These are phyloP conservation scores for Urechis unicinctus DNA, from an alignment of 2,888 invertebrate genomes.

Conservation along the genomic window DNA sequence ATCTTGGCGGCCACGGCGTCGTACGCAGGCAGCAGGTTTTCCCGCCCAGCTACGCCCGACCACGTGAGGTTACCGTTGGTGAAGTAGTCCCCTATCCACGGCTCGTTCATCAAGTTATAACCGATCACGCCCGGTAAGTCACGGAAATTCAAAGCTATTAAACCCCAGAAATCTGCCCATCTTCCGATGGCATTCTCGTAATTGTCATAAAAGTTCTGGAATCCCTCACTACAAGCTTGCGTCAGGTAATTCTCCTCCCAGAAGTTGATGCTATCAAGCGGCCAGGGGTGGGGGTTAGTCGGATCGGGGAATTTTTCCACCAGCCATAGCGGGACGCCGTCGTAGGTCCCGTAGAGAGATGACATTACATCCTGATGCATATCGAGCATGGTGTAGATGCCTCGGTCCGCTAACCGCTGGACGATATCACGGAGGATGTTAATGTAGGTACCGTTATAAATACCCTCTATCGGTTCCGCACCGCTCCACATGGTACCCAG, in stretches of 20 bases:
- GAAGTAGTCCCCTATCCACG: slow-evolving; percentile 26
- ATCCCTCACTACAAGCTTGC: slow-evolving; percentile 23
- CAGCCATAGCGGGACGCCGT: slow-evolving; percentile 28
- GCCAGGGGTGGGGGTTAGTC: slow-evolving; percentile 26
- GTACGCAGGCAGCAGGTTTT: slow-evolving; percentile 26
- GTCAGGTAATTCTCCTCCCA: slow-evolving; percentile 27
- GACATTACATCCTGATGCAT: slow-evolving; percentile 29
- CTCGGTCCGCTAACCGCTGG: slow-evolving; percentile 15
- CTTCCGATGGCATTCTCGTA: slow-evolving; percentile 14
- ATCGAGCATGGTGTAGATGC: slow-evolving; percentile 29
- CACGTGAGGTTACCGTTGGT: slow-evolving; percentile 12
- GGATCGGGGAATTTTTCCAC: slow-evolving; percentile 25
- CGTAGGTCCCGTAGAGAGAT: slow-evolving; percentile 22
- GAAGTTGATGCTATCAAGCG: slow-evolving; percentile 15
- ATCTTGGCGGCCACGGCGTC: slow-evolving; percentile 22
- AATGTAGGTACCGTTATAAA: slow-evolving; percentile 27
- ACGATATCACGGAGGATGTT: slow-evolving; percentile 20
- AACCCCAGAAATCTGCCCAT: slow-evolving; percentile 26
- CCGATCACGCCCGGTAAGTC: slow-evolving; percentile 22
- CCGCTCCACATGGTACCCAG: slow-evolving; percentile 33
- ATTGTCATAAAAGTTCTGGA: slow-evolving; percentile 29
- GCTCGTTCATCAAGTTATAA: slow-evolving; percentile 31
- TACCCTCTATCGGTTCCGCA: slow-evolving; percentile 18
- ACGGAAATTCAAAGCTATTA: slow-evolving; percentile 21
- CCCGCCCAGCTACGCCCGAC: slow-evolving; percentile 26